Conservation (phyloP, 2,888 invertebrate species). For the Oegoconia quadripuncta region DNA sequence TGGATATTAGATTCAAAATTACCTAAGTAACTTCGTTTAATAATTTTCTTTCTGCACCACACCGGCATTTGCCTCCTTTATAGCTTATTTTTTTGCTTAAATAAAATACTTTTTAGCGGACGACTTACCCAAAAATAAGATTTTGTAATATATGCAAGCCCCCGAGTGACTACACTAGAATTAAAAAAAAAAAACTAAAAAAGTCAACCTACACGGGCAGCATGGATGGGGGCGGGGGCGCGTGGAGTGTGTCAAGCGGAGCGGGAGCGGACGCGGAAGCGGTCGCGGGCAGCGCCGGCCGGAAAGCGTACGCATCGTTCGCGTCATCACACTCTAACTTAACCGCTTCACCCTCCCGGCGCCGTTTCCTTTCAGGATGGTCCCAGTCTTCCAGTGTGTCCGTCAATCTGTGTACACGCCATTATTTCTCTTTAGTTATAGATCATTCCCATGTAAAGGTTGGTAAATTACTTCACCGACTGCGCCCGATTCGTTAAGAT, state of each 20-base stretch:
- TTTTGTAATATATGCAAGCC: too few relatives aligned
- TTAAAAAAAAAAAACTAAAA: slow-evolving; percentile 6
- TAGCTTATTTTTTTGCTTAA: too few relatives aligned
- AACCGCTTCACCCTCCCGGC: slow-evolving; percentile 81
- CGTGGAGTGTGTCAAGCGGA: slow-evolving; percentile 42
- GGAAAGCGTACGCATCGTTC: slow-evolving; percentile 83
- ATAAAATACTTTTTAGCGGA: too few relatives aligned
- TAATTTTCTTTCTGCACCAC: too few relatives aligned
- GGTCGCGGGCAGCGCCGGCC: slow-evolving; percentile 69
- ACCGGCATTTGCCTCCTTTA: too few relatives aligned
- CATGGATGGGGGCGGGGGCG: slow-evolving; percentile 43
- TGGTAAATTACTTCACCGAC: too few relatives aligned
- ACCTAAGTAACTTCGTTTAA: too few relatives aligned
- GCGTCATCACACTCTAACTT: slow-evolving; percentile 86
- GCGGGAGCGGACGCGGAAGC: slow-evolving; percentile 45
- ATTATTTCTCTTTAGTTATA: slow-evolving; percentile 6
- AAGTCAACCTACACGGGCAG: slow-evolving; percentile 42
- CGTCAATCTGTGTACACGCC: slow-evolving; percentile 66
- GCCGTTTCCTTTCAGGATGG: slow-evolving; percentile 67
- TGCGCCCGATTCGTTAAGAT: too few relatives aligned
- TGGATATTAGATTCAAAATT: too few relatives aligned
- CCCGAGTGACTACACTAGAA: not conserved
- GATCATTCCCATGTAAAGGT: not conserved
- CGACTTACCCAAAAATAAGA: too few relatives aligned
- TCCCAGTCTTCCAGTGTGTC: slow-evolving; percentile 72